Base-by-base conservation (phyloP, 2,797 vertebrate genomes). In the Micrastur ruficollis region DNA sequence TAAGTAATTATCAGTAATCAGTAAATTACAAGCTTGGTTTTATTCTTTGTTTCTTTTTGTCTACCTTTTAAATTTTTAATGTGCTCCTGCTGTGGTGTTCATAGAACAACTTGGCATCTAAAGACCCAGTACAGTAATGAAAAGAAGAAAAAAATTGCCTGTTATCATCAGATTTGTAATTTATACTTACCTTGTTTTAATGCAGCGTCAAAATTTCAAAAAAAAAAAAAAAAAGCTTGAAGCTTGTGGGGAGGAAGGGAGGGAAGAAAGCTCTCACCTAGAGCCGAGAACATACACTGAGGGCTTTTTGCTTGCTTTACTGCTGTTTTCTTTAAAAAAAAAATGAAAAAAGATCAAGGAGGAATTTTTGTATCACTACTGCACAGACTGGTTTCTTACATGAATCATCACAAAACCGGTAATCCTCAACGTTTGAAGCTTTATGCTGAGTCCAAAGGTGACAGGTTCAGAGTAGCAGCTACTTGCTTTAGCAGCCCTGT, bases 281-380 rank as follows among this genome's bases (percentile, higher is more conserved):
- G 47, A 46, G 59, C 47, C 78, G 34, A 56, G 61, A 73, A 55
- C 0, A 1, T 52, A 50, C n/a, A 31, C 36, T n/a, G 66, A 82
- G 27, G 44, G 8, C 16, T 72, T 96, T 66, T 42, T 46, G 66
- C 32, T 79, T 82, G 32, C 21, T 89, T 80, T 80, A 34, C 23
- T 66, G 32, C 34, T 66, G 27, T 9, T 17, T 66, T 53, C 29
- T 55, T 50, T 56, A 42, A 8, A n/a, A 40, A 8, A 42, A 42
- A 42, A 42, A 42, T 14, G 15, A 40, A 40, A 46, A 31, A 23
- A 34, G 4, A 34, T 5, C 34, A 50, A 44, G n/a, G 10, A 71
- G 17, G 16, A 42, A 16, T 46, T 84, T 90, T 74, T 71, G 4
- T 70, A 25, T 83, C 0, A 0, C 31, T 88, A 0, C 29, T 83